These are phyloP conservation scores for Hyperoplus immaculatus DNA, from an alignment of 2,797 vertebrate species.

Conservation along the genomic window DNA sequence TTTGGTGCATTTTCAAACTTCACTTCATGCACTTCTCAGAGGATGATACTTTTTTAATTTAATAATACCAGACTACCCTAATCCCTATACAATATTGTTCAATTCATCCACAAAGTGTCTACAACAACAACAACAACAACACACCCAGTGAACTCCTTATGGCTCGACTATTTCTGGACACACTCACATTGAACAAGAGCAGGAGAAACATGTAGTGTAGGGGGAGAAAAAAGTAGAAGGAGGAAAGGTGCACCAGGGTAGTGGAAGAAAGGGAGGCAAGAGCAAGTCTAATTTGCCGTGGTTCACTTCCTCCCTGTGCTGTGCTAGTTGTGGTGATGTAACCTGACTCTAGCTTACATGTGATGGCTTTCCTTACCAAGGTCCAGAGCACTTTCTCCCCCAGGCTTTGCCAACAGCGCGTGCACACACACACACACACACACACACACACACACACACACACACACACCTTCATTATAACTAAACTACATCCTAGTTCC, in stretches of 20 bases:
- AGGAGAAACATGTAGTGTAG: constrained; percentile 26
- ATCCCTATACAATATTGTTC: constrained; percentile 27
- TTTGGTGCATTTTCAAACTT: constrained; percentile 31
- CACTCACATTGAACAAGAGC: constrained; percentile 23
- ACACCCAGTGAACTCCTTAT: constrained; percentile 27
- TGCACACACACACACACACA: too few species aligned
- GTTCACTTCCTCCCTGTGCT: constrained; percentile 21
- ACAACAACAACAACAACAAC: constrained; percentile 13
- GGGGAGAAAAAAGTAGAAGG: not conserved
- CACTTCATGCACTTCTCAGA: constrained; percentile 26
- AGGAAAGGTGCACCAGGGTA: constrained; percentile 33
- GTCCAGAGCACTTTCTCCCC: constrained; percentile 14
- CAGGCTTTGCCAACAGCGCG: not conserved
- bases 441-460: not conserved
- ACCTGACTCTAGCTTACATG: constrained; percentile 40
- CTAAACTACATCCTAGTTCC: constrained; percentile 20
- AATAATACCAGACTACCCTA: constrained; percentile 30
- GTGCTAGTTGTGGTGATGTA: constrained; percentile 41
- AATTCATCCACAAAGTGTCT: constrained; percentile 31
- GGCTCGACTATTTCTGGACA: constrained; percentile 24
- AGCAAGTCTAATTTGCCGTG: constrained; percentile 65
- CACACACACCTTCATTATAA: constrained; percentile 41
- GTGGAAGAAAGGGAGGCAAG: constrained; percentile 44
- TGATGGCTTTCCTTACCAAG: constrained; percentile 46
- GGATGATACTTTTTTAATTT: constrained; percentile 47